These are phyloP conservation scores for Seladonia tumulorum DNA, from an alignment of 2,888 invertebrate species.

Conservation along the genomic window DNA sequence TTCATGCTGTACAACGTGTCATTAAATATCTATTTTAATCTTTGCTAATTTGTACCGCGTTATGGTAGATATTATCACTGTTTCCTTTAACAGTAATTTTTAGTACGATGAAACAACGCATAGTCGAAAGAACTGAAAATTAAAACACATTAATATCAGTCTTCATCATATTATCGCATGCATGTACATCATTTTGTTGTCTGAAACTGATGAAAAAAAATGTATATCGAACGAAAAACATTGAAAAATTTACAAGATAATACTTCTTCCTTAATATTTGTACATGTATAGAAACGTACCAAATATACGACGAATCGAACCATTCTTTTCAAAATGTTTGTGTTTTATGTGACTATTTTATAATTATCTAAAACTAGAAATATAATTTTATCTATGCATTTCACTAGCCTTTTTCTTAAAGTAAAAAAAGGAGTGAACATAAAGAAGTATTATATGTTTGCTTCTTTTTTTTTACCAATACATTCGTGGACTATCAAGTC, in stretches of 20 bases:
- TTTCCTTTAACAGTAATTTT: constrained; percentile 18
- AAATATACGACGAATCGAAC: constrained; percentile 21
- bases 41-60: constrained; percentile 27
- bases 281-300: constrained; percentile 3
- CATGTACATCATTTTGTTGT: constrained; percentile 6
- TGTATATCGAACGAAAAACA: not conserved
- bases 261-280: constrained; percentile 16
- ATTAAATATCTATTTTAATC: constrained; percentile 2
- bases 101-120: constrained; percentile 6
- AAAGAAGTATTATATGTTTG: not conserved
- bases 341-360: not conserved
- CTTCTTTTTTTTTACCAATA: not conserved
- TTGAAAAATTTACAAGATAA: not conserved
- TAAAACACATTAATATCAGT: not conserved
- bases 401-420: not conserved
- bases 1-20: constrained; percentile 16
- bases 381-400: constrained; percentile 7
- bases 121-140: constrained; percentile 1
- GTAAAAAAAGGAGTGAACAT: not conserved
- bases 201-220: not conserved
- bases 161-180: not conserved
- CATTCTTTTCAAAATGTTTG: constrained; percentile 10
- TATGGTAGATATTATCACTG: constrained; percentile 14
- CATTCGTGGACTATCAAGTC: not conserved
- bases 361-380: constrained; percentile 18